phyloP scores from a whole-genome alignment of 2,113 vertebrate species.

The Bostrychus sinensis region DNA sequence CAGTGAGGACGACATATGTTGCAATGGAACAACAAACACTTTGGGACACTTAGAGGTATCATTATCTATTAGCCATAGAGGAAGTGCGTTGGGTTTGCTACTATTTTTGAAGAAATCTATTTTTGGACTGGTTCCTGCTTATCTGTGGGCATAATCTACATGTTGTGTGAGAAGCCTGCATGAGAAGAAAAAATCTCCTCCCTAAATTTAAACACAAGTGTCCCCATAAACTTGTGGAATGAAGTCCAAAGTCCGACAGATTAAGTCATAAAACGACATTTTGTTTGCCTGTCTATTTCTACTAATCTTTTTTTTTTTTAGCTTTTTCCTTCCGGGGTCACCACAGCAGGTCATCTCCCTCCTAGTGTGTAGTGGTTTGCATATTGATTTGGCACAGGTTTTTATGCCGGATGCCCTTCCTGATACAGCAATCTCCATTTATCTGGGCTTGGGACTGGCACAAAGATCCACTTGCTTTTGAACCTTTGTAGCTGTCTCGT shows the following conservation, averaged over 20 bases:
- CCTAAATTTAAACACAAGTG: neutral
- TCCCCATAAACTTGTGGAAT: too few species aligned
- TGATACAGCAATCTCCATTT: too few species aligned
- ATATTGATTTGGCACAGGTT: too few species aligned
- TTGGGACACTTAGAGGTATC: neutral
- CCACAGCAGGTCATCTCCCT: too few species aligned
- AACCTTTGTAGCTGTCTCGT: neutral
- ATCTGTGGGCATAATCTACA: neutral
- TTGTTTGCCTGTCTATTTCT: too few species aligned
- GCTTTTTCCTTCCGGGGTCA: too few species aligned
- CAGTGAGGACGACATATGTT: neutral
- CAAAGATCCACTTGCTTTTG: neutral
- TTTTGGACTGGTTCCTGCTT: neutral
- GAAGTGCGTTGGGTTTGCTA: neutral
- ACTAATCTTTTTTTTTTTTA: too few species aligned
- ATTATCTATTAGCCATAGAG: neutral
- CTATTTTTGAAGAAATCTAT: slow-evolving; percentile 9
- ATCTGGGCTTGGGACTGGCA: too few species aligned
- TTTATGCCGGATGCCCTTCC: too few species aligned
- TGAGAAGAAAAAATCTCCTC: too few species aligned
- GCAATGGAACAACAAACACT: neutral
- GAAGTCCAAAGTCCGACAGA: neutral
- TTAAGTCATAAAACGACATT: neutral
- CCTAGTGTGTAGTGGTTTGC: too few species aligned
- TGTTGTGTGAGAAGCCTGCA: neutral